Percentiles rank a stretch among this genome's conserved stretches.
Evolutionary conservation across 1,140 invertebrate species (phyloP).

Genomic region (Sinella curviseta): DNA sequence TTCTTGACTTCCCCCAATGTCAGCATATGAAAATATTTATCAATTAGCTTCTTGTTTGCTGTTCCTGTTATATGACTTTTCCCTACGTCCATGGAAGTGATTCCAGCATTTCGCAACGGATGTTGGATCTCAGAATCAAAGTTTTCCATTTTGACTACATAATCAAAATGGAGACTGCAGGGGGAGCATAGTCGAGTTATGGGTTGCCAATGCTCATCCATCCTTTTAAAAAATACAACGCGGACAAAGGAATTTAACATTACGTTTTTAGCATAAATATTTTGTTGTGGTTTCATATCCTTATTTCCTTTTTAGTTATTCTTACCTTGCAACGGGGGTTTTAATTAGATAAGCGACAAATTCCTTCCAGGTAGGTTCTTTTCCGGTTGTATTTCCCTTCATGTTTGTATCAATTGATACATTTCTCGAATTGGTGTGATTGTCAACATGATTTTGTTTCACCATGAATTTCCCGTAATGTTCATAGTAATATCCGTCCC

Average conservation of each 20-base stretch:
- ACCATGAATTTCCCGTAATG: slow-evolving; percentile 45
- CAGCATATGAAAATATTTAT: slow-evolving; percentile 40
- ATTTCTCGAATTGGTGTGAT: no score
- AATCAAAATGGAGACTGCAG: slow-evolving; percentile 71
- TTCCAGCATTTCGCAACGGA: slow-evolving; percentile 27
- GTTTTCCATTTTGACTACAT: slow-evolving; percentile 47
- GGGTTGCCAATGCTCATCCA: slow-evolving; percentile 91
- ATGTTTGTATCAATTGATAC: no score
- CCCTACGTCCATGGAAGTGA: slow-evolving; percentile 28
- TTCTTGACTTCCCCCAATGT: slow-evolving; percentile 43
- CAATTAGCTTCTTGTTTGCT: slow-evolving; percentile 32
- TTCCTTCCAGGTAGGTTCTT: slow-evolving; percentile 57
- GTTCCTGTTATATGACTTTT: slow-evolving; percentile 41
- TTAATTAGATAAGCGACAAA: slow-evolving; percentile 56
- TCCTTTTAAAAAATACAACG: slow-evolving; percentile 52
- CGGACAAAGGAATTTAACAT: no score
- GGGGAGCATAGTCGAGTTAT: slow-evolving; percentile 84
- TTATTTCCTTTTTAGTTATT: not conserved
- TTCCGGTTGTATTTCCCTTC: not conserved
- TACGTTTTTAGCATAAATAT: no score
- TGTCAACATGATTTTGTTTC: no score
- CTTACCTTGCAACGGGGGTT: slow-evolving; percentile 46
- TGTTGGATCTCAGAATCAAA: slow-evolving; percentile 46
- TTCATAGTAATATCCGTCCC: slow-evolving; percentile 47
- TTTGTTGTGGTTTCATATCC: no score